Percentiles rank a stretch among this genome's conserved stretches.
Evolutionary conservation across 1,140 invertebrate genomes (phyloP).

Genomic region (Drosophila prosaltans): DNA sequence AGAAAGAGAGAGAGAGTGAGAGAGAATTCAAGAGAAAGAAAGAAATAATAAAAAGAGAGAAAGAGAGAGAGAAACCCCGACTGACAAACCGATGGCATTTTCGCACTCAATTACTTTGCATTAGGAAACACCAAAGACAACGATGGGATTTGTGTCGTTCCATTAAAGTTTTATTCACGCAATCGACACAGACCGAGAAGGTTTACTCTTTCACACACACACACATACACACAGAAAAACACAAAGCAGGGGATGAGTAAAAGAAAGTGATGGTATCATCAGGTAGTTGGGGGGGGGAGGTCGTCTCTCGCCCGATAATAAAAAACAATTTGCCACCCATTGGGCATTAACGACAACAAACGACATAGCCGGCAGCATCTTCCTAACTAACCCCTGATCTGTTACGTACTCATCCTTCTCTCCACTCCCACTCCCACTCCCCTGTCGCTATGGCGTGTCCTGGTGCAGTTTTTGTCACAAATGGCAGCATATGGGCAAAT

Average conservation of each 20-base stretch:
- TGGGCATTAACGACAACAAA: conserved; percentile 82
- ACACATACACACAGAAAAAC: neutral
- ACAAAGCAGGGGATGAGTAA: neutral
- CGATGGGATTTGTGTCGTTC: conserved; percentile 79
- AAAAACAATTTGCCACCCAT: conserved; percentile 83
- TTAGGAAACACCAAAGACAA: conserved; percentile 65
- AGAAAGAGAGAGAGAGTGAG: neutral
- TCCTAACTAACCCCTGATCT: conserved; percentile 11
- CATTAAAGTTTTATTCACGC: conserved; percentile 83
- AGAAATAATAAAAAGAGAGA: neutral
- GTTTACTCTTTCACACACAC: conserved; percentile 43
- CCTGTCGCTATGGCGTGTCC: conserved; percentile 37
- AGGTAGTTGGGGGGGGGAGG: neutral
- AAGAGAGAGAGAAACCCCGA: conserved; percentile 9
- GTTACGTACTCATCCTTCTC: conserved; percentile 14
- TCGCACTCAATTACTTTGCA: conserved; percentile 83
- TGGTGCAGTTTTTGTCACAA: conserved; percentile 74
- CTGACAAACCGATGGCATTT: conserved; percentile 75
- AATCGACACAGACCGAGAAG: conserved; percentile 55
- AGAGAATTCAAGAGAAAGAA: neutral
- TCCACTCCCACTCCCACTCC: conserved; percentile 13
- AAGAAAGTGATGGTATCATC: neutral
- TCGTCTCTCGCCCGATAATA: conserved; percentile 70
- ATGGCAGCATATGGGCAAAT: conserved; percentile 77
- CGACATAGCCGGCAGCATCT: conserved; percentile 59